Evolutionary conservation across 35 echinoderm and acorn worm genomes (phyloP), one percentile per base, ranked within the genome.

Genomic region (Holothuria glaberrima): DNA sequence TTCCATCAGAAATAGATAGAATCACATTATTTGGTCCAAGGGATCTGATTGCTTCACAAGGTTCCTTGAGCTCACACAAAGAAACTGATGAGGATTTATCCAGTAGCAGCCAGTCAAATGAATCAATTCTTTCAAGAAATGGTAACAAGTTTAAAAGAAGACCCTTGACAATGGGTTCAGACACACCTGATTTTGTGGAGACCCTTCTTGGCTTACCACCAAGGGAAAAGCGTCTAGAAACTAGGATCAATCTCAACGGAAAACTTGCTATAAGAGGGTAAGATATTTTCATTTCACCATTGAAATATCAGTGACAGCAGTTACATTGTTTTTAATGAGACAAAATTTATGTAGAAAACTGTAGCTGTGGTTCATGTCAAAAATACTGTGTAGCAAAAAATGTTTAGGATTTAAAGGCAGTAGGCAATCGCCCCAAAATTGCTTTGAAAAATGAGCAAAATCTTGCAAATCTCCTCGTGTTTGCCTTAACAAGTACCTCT

Each of bases 1-100:
- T 87, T 71, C 85, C 85, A 44, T 87, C 85, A 16, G 85, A 87
- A 30, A 87, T 87, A 18, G 85, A 87, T n/a, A 60, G 85, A 22
- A 87, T 87, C 32, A 87, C 85, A 4, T 62, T 87, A 24, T 87
- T 87, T 50, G 85, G 61, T 87, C 85, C 85, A 14, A 67, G 85
- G 17, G 85, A 87, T 50, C 33, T 87, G 61, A 67, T 87, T 61
- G 80, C 56, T 26, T 84, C 80, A 9, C 80, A 84, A 38, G 52
- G 80, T 84, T 84, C 80, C 27, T 38, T 84, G 46, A 84, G 80
- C 56, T 84, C 80, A 1, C 80, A 84, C 46, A 59, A 36, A 33
- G 80, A 84, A 38, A 84, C 52, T 30, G 80, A 61, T 57, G 56
- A 84, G 58, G 56, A 84, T 48, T 63, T 61, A 36, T 84, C 80